These are phyloP conservation scores for Xiphophorus couchianus DNA, from an alignment of 2,113 vertebrate species.

Conservation along the genomic window DNA sequence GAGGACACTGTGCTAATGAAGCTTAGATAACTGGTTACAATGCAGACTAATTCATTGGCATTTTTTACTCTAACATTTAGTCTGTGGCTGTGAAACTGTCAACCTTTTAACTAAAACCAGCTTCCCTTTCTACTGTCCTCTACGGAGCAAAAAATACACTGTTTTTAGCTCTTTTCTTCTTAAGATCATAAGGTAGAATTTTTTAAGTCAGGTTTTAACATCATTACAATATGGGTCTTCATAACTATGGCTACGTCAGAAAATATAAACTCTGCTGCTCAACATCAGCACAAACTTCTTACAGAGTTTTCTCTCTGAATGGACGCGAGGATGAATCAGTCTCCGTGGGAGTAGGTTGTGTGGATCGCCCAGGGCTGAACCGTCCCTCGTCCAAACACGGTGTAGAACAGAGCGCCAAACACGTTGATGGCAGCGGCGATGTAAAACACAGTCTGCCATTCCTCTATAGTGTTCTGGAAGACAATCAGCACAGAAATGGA, in stretches of 20 bases:
- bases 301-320: neutral
- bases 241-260: neutral
- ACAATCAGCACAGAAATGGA: slow-evolving; percentile 19
- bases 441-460: slow-evolving; percentile 95
- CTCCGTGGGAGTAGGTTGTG: slow-evolving; percentile 69
- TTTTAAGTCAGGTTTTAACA: neutral
- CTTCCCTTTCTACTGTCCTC: neutral
- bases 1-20: neutral
- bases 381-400: slow-evolving; percentile 85
- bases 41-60: neutral
- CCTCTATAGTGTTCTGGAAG: slow-evolving; percentile 88
- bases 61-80: neutral
- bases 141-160: neutral
- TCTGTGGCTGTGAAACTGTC: neutral
- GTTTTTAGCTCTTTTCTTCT: neutral
- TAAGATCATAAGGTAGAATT: neutral
- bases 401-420: slow-evolving; percentile 89
- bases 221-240: neutral
- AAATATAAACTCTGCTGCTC: slow-evolving; percentile 3
- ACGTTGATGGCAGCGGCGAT: slow-evolving; percentile 92
- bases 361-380: slow-evolving; percentile 91
- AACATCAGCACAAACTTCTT: neutral
- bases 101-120: neutral
- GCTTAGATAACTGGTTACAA: neutral
- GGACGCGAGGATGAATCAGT: slow-evolving; percentile 31